Evolutionary conservation across 2,888 invertebrate genomes (phyloP), one percentile per base, ranked within the genome.

Genomic region (Ophioninae sp.): DNA sequence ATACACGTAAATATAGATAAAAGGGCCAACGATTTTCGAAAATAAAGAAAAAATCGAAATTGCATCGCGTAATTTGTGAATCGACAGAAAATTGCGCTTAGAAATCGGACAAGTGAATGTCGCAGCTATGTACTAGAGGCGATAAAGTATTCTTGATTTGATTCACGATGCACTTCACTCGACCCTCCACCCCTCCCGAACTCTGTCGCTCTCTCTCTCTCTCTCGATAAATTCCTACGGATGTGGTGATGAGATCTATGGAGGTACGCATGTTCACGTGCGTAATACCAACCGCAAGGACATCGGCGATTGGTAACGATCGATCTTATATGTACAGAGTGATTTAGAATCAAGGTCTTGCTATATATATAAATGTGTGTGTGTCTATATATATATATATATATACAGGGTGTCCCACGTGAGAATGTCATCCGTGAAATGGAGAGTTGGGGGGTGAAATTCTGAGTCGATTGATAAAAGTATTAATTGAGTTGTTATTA

Each of bases 271-370:
- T 85, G 83, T 86, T 84, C 86, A 81, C 87, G 87, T 86, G 88
- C 89, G 89, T 90, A 89, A 90, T 89, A 89, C 82, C 85, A 89
- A 89, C 88, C 89, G 89, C 90, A 90, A 90, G 90, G 89, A 90
- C 89, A 87, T 85, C 61, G 58, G 74, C 64, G 76, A 84, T 83
- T 76, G 80, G 81, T 80, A 83, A 83, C 81, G 69, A 85, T 82
- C 51, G 82, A 83, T 81, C 83, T 74, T 59, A 67, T 64, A 30
- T 64, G 67, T 84, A 81, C 81, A 79, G 81, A 79, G 72, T 71
- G 79, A 68, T 79, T 81, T 79, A 68, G 76, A 81, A 84, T 79
- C 83, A 72, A 79, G 83, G 83, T 71, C 78, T 74, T 63, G 71
- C 81, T 56, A 39, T 58, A 58, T 8, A 73, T 10, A 58, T 58